Evolutionary conservation across 2,888 invertebrate species (phyloP).

Genomic region (Nomada flava): DNA sequence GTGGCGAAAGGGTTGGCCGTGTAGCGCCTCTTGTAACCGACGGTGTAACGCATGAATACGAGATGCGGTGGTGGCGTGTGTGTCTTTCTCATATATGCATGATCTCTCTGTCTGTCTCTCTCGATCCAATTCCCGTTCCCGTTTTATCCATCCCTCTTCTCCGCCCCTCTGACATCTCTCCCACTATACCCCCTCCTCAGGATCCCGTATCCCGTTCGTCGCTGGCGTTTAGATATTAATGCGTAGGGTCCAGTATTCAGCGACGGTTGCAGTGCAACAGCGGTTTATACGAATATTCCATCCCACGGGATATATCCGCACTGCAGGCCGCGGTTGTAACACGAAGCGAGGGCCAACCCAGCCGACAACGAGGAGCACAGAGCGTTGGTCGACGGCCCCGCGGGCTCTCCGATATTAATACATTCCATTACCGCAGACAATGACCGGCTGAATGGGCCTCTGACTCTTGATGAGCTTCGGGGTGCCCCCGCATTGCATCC

Average conservation of each 20-base stretch:
- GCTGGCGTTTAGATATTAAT: conserved; percentile 71
- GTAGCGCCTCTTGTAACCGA: conserved; percentile 60
- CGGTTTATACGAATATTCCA: conserved; percentile 73
- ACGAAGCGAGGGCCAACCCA: conserved; percentile 48
- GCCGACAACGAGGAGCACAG: conserved; percentile 30
- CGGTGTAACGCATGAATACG: conserved; percentile 68
- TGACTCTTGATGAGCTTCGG: conserved; percentile 81
- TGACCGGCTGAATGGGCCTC: conserved; percentile 82
- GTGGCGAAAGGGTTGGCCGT: conserved; percentile 60
- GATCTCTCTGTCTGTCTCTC: neutral
- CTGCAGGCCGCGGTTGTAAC: conserved; percentile 65
- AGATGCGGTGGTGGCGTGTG: conserved; percentile 58
- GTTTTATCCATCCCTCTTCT: neutral
- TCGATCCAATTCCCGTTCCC: conserved; percentile 11
- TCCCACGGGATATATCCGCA: conserved; percentile 71
- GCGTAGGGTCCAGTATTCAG: conserved; percentile 65
- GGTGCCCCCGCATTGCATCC: conserved; percentile 67
- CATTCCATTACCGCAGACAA: conserved; percentile 84
- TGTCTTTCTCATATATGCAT: neutral
- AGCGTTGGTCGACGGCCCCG: conserved; percentile 69
- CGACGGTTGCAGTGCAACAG: conserved; percentile 69
- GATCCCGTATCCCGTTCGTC: conserved; percentile 26
- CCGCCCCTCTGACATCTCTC: neutral
- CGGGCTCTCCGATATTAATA: conserved; percentile 82
- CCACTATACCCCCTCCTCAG: neutral